Percentiles rank a stretch among this genome's conserved stretches.
These are phyloP conservation scores for Trichosurus vulpecula DNA, from an alignment of 2,797 vertebrate genomes.

Conservation along the genomic window DNA sequence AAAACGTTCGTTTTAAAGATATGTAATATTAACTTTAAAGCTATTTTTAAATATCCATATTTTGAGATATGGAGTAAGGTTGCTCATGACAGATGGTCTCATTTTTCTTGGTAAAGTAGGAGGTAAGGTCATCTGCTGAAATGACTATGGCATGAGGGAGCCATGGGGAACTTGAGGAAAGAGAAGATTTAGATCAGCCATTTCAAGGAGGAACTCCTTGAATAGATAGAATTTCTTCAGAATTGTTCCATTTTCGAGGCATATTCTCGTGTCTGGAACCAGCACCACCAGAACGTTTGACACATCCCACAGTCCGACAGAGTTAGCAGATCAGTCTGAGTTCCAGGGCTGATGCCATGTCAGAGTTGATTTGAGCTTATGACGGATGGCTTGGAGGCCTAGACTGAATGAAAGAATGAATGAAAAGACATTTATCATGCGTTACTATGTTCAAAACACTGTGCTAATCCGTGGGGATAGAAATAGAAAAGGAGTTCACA, in stretches of 20 bases:
- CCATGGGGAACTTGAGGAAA: not conserved
- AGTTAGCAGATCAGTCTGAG: not conserved
- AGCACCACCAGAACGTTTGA: not conserved
- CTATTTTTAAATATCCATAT: not conserved
- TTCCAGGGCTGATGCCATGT: not conserved
- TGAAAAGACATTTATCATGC: not conserved
- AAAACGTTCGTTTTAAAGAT: not conserved
- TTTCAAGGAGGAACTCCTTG: not conserved
- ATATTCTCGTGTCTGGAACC: not conserved
- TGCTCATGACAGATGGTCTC: not conserved
- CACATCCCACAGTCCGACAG: not conserved
- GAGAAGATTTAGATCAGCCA: not conserved
- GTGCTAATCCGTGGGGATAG: not conserved
- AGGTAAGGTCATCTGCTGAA: not conserved
- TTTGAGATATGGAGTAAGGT: not conserved
- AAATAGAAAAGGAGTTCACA: not conserved
- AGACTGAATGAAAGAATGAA: not conserved
- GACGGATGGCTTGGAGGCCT: not conserved
- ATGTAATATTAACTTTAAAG: not conserved
- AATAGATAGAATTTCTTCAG: not conserved
- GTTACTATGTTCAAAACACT: not conserved
- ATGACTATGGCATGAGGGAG: not conserved
- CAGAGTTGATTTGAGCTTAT: not conserved
- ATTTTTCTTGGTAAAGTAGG: not conserved
- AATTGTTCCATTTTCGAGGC: not conserved